Evolutionary conservation across 2,113 vertebrate species (phyloP).

Genomic region (Leptobrachium leishanense): DNA sequence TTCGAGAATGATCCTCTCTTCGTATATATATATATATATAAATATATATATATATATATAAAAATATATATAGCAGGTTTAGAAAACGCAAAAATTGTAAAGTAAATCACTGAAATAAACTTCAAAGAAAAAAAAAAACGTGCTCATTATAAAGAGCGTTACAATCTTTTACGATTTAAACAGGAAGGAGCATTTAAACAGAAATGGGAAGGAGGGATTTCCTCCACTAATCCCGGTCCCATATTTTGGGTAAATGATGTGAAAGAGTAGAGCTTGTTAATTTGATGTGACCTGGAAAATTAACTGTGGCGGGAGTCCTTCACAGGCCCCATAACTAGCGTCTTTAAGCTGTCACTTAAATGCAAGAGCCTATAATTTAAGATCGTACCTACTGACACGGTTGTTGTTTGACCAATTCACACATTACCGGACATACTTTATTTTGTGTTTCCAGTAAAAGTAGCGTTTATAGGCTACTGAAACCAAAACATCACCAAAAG

Average conservation of each 20-base stretch:
- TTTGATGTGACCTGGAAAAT: constrained; percentile 33
- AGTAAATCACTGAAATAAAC: too few relatives aligned
- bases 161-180: background rate
- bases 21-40: too few relatives aligned
- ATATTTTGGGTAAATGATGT: constrained; percentile 6
- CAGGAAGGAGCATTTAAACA: too few relatives aligned
- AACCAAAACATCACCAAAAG: background rate
- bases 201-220: background rate
- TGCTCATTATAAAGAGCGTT: too few relatives aligned
- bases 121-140: too few relatives aligned
- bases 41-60: too few relatives aligned
- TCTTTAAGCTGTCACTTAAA: constrained; percentile 27
- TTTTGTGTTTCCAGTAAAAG: constrained; percentile 4
- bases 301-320: constrained; percentile 30
- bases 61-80: too few relatives aligned
- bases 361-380: background rate
- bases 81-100: too few relatives aligned
- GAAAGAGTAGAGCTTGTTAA: background rate
- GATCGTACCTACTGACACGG: background rate
- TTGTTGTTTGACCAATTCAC: constrained; percentile 7
- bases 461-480: constrained; percentile 7
- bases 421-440: background rate
- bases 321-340: background rate
- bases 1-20: too few relatives aligned
- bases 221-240: constrained; percentile 3